phyloP scores from a whole-genome alignment of 2,888 invertebrate genomes.

The Zelleria hepariella region DNA sequence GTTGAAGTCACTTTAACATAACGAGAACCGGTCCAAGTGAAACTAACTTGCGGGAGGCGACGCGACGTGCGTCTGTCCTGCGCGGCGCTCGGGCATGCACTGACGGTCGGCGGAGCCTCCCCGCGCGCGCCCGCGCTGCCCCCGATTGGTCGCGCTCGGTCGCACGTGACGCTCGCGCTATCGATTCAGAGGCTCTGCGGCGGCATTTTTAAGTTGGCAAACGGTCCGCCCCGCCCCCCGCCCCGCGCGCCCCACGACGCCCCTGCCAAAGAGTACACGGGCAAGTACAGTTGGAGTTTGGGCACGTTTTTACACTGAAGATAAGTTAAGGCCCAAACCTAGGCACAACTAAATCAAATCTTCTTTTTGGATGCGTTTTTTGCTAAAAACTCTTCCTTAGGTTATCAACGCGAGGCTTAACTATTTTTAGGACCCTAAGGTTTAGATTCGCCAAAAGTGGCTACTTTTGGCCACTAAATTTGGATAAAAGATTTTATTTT shows the following conservation, averaged over 20 bases:
- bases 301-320: no score
- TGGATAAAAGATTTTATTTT: no score
- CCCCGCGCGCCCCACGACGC: slow-evolving; percentile 45
- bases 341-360: no score
- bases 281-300: no score
- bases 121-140: slow-evolving; percentile 46
- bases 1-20: slow-evolving; percentile 53
- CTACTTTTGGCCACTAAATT: no score
- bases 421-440: no score
- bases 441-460: no score
- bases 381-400: no score
- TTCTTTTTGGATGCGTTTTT: no score
- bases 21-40: slow-evolving; percentile 48
- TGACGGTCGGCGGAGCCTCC: slow-evolving; percentile 43
- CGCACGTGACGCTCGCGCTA: slow-evolving; percentile 80
- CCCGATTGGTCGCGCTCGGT: slow-evolving; percentile 64
- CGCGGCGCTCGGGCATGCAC: slow-evolving; percentile 47
- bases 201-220: slow-evolving; percentile 84
- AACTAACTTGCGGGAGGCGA: slow-evolving; percentile 25
- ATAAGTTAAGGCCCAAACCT: no score
- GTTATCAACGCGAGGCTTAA: no score
- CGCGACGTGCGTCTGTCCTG: slow-evolving; percentile 34
- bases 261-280: slow-evolving; percentile 28
- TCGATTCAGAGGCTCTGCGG: slow-evolving; percentile 83
- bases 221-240: slow-evolving; percentile 58